These are phyloP conservation scores for Procavia capensis DNA, from an alignment of 2,113 vertebrate species.

Conservation along the genomic window DNA sequence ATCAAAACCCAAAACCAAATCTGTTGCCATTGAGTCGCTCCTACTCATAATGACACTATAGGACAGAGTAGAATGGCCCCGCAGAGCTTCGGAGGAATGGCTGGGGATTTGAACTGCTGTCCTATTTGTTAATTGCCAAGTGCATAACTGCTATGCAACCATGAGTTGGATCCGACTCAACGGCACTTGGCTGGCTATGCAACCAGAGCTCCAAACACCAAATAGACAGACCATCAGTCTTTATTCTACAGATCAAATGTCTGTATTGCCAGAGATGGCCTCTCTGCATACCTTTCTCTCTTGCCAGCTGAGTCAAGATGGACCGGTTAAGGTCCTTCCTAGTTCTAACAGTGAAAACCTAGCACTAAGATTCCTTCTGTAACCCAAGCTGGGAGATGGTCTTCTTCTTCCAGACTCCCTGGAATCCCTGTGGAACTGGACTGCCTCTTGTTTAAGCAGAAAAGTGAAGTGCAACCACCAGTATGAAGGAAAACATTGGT, in stretches of 20 bases:
- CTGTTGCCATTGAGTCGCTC: too few species aligned
- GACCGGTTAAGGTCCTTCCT: background rate
- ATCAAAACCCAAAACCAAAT: too few species aligned
- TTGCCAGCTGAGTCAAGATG: constrained; percentile 10
- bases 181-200: too few species aligned
- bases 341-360: constrained; percentile 12
- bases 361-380: background rate
- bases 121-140: too few species aligned
- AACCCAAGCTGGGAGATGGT: background rate
- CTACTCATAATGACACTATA: too few species aligned
- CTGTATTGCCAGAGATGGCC: background rate
- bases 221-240: background rate
- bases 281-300: constrained; percentile 14
- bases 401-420: background rate
- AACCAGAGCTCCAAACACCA: background rate
- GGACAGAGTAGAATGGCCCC: too few species aligned
- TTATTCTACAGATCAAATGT: background rate
- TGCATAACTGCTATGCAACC: too few species aligned
- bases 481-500: constrained; percentile 49
- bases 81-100: too few species aligned
- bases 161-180: too few species aligned
- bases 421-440: background rate
- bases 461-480: constrained; percentile 72
- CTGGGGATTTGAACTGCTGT: too few species aligned
- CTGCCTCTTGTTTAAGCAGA: constrained; percentile 42